phyloP scores from a whole-genome alignment of 64 coral and sea anemone species.

The Pocillopora verrucosa region DNA sequence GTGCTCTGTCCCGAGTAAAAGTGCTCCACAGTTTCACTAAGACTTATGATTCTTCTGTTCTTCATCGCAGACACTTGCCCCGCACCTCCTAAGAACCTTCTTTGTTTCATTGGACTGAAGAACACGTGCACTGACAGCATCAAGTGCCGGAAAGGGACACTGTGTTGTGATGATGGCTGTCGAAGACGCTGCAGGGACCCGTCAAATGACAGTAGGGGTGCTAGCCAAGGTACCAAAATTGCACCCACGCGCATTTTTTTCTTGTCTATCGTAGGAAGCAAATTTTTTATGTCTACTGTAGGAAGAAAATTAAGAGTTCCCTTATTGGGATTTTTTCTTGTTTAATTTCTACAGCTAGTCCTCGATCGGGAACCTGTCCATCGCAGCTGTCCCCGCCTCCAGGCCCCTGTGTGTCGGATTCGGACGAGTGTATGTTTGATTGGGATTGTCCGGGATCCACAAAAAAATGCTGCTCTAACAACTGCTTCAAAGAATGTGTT shows the following conservation, averaged over 20 bases:
- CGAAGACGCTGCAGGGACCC: constrained; percentile 68
- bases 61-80: constrained; percentile 18
- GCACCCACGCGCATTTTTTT: neutral
- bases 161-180: constrained; percentile 77
- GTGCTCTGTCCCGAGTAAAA: neutral
- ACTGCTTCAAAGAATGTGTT: constrained; percentile 56
- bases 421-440: constrained; percentile 43
- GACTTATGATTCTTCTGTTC: neutral
- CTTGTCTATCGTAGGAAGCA: too few species aligned
- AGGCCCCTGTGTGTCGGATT: constrained; percentile 29
- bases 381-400: constrained; percentile 29
- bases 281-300: too few species aligned
- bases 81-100: constrained; percentile 4
- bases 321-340: neutral
- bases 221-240: neutral
- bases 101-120: neutral
- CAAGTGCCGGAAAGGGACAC: neutral
- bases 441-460: constrained; percentile 27
- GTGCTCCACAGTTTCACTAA: neutral
- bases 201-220: constrained; percentile 44
- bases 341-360: neutral
- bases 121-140: constrained; percentile 8
- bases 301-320: neutral
- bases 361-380: constrained; percentile 2
- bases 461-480: constrained; percentile 60